Evolutionary conservation across 2,888 invertebrate genomes (phyloP).

Genomic region (Polyommatus iphigenia): DNA sequence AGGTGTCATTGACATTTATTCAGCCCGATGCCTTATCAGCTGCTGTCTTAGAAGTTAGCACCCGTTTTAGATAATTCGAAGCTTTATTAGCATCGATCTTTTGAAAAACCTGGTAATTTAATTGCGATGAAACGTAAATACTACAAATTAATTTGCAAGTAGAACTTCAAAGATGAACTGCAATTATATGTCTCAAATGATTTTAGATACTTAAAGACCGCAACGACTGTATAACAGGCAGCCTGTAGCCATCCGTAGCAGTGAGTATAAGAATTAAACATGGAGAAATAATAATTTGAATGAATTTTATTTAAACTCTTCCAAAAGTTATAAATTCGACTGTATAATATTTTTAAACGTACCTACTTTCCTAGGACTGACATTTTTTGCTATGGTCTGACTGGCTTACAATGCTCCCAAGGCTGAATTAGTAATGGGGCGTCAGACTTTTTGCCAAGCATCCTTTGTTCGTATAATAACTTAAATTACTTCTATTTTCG

Average conservation of each 20-base stretch:
- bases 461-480: not conserved
- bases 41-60: not conserved
- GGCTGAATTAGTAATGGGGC: conserved; percentile 4
- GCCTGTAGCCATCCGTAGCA: too few species aligned
- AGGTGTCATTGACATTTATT: conserved; percentile 36
- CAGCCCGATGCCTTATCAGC: conserved; percentile 22
- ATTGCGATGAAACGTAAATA: too few species aligned
- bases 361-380: not conserved
- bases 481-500: not conserved
- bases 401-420: not conserved
- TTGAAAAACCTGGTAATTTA: not conserved
- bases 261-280: too few species aligned
- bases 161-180: too few species aligned
- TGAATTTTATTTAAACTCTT: too few species aligned
- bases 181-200: too few species aligned
- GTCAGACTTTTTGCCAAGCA: not conserved
- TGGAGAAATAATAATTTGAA: too few species aligned
- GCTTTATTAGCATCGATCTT: conserved; percentile 4
- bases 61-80: conserved; percentile 17
- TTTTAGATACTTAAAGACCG: too few species aligned
- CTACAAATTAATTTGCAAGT: too few species aligned
- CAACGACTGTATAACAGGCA: too few species aligned
- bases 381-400: not conserved
- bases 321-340: not conserved
- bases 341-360: not conserved